phyloP scores from a whole-genome alignment of 2,113 vertebrate species.

The Myrmecobius fasciatus region DNA sequence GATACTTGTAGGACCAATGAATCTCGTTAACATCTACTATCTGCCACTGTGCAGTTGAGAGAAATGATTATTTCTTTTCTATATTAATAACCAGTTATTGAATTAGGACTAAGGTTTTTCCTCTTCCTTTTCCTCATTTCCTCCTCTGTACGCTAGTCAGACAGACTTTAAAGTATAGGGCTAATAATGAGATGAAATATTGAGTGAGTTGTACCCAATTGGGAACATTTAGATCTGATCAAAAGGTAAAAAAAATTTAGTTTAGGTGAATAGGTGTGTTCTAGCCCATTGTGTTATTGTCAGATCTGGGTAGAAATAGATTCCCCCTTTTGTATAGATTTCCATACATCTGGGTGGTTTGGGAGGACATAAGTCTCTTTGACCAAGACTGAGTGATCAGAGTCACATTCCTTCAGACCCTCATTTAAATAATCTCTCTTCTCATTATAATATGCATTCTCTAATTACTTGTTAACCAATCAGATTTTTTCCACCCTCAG shows the following conservation, averaged over 20 bases:
- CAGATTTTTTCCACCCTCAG: neutral
- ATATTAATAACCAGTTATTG: no score
- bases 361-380: neutral
- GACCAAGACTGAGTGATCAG: neutral
- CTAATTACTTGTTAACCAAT: neutral
- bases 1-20: neutral
- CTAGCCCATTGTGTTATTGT: neutral
- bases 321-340: neutral
- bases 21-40: neutral
- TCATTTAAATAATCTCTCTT: neutral
- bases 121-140: no score
- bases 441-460: neutral
- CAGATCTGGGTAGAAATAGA: neutral
- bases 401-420: neutral
- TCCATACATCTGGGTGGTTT: neutral
- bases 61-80: no score
- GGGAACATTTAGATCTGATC: no score
- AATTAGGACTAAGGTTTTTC: no score
- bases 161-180: no score
- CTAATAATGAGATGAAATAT: no score
- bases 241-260: neutral
- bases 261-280: neutral
- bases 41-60: neutral
- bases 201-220: no score
- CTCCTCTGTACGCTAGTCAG: no score